A percentile compares a stretch with the other conserved stretches of the same genome.
Conservation (phyloP, 2,113 vertebrate species). For the Osmerus eperlanus region DNA sequence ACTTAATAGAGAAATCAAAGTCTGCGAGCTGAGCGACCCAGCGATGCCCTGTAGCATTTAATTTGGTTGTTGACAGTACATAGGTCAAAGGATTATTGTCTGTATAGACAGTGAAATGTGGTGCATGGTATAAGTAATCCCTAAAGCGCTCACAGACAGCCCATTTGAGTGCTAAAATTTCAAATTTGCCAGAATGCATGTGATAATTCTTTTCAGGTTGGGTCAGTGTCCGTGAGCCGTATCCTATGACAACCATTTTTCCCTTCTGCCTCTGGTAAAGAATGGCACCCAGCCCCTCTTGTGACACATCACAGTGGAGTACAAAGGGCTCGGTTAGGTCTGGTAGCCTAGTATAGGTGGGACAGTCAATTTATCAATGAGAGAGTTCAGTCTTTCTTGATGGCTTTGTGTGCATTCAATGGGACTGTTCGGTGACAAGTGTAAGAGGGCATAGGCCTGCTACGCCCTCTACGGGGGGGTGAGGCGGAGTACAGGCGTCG, state of each 20-base stretch:
- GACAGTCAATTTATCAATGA: constrained; percentile 6
- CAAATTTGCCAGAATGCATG: not conserved
- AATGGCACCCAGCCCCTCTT: not conserved
- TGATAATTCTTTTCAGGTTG: not conserved
- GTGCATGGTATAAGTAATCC: not conserved
- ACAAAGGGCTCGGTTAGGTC: constrained; percentile 8
- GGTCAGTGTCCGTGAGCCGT: not conserved
- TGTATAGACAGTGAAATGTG: not conserved
- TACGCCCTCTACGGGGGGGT: too few species aligned
- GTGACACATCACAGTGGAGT: constrained; percentile 12
- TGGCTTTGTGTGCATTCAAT: not conserved
- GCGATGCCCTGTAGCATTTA: not conserved
- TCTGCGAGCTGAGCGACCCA: not conserved
- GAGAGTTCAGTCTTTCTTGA: constrained; percentile 1
- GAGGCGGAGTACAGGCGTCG: too few species aligned
- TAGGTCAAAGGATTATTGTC: not conserved
- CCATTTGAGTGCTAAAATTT: not conserved
- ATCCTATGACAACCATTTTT: not conserved
- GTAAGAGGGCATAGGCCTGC: too few species aligned
- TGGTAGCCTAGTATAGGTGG: constrained; percentile 13
- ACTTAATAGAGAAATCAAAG: not conserved
- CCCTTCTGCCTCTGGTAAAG: not conserved
- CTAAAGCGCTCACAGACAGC: not conserved
- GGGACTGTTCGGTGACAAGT: too few species aligned
- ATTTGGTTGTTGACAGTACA: not conserved